Conservation (phyloP, 23 tunicate genomes). For the Trididemnum clinides region DNA sequence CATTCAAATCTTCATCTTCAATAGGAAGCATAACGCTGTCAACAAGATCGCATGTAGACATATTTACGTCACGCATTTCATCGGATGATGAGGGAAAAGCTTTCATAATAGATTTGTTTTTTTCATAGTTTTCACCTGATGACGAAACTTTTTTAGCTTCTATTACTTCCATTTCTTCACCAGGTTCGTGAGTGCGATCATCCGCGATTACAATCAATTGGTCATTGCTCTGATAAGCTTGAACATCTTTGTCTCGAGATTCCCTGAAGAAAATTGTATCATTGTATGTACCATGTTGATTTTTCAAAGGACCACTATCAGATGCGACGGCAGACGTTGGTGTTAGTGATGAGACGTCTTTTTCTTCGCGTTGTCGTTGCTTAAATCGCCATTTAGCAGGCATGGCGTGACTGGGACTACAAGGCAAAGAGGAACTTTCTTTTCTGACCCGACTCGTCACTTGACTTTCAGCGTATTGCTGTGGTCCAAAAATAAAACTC, state of each 20-base stretch:
- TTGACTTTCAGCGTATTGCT: not conserved
- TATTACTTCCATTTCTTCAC: constrained; percentile 15
- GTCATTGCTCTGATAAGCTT: constrained; percentile 68
- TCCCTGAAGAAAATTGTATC: not conserved
- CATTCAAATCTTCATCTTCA: not conserved
- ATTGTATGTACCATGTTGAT: not conserved
- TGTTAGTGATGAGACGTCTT: not conserved
- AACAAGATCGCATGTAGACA: not conserved
- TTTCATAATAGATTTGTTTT: not conserved
- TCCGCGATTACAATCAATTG: constrained; percentile 64
- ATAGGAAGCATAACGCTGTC: constrained; percentile 6
- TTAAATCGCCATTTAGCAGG: constrained; percentile 84
- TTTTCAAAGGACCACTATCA: not conserved
- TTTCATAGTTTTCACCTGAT: not conserved
- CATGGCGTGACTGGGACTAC: constrained; percentile 80
- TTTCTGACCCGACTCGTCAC: not conserved
- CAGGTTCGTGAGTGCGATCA: not conserved
- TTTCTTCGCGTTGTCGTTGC: constrained; percentile 35
- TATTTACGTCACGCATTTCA: not conserved
- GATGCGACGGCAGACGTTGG: not conserved
- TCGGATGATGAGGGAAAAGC: not conserved
- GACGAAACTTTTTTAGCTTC: not conserved
- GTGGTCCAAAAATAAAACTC: not conserved
- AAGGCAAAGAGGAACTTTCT: constrained; percentile 57
- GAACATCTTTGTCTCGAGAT: constrained; percentile 19